phyloP scores from a whole-genome alignment of 2,797 vertebrate genomes.

The Phalloptychus januarius region DNA sequence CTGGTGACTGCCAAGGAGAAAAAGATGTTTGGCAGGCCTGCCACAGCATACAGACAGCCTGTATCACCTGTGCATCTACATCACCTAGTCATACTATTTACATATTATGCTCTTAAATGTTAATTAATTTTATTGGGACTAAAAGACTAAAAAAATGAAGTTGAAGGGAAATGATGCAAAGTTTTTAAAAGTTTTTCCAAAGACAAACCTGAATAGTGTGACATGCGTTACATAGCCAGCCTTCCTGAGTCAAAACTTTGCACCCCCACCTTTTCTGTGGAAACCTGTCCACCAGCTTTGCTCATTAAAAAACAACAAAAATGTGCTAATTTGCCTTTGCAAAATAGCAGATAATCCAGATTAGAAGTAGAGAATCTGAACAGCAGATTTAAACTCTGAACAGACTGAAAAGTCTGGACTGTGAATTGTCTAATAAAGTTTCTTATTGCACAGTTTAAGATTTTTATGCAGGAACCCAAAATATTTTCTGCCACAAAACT shows the following conservation, averaged over 20 bases:
- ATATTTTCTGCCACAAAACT: not conserved
- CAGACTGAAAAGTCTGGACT: not conserved
- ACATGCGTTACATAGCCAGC: not conserved
- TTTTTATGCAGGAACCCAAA: not conserved
- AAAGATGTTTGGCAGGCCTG: slow-evolving; percentile 33
- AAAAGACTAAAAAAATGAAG: not conserved
- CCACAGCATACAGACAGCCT: slow-evolving; percentile 25
- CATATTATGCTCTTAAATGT: not conserved
- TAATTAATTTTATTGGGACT: not conserved
- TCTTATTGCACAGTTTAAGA: not conserved
- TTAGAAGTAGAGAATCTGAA: not conserved
- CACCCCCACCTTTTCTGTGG: not conserved
- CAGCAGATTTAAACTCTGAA: not conserved
- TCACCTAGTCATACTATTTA: not conserved
- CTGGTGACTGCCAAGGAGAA: slow-evolving; percentile 49
- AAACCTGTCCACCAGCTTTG: not conserved
- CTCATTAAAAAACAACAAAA: too few relatives aligned
- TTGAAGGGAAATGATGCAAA: not conserved
- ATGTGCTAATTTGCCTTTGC: not conserved
- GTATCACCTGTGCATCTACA: slow-evolving; percentile 6
- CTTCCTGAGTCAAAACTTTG: not conserved
- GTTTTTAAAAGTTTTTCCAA: not conserved
- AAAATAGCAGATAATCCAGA: not conserved
- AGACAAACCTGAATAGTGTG: not conserved
- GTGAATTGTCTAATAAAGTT: not conserved